Evolutionary conservation across 2,797 vertebrate genomes (phyloP).

Genomic region (Craterocephalus amniculus): DNA sequence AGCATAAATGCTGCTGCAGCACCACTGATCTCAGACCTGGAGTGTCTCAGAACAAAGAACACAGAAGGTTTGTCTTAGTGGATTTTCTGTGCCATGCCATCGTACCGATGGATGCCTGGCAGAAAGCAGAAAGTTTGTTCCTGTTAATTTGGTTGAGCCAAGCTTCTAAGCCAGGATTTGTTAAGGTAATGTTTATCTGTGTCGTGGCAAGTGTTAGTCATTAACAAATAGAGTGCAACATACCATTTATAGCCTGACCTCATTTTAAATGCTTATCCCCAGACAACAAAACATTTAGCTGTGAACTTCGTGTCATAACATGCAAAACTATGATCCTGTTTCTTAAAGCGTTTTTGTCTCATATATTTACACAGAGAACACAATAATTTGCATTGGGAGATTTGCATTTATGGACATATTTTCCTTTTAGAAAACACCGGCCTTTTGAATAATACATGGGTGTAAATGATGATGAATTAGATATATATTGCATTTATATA

Average conservation of each 20-base stretch:
- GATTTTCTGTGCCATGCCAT: neutral
- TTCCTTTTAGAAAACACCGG: neutral
- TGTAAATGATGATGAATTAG: neutral
- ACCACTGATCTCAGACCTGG: neutral
- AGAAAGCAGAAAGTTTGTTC: neutral
- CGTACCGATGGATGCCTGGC: neutral
- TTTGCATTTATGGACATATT: neutral
- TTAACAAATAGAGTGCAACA: neutral
- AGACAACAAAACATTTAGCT: neutral
- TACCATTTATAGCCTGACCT: neutral
- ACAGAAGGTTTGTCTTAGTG: neutral
- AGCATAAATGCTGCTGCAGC: neutral
- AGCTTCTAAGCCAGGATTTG: neutral
- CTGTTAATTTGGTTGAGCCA: neutral
- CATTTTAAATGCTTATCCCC: neutral
- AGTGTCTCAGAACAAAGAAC: neutral
- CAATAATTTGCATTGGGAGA: neutral
- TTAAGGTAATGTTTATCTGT: neutral
- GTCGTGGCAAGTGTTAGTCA: neutral
- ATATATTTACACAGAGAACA: neutral
- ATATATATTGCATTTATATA: no score
- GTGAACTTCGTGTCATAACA: neutral
- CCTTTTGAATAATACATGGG: neutral
- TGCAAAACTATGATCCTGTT: neutral
- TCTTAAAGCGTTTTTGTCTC: neutral